Percentiles rank a stretch among this genome's conserved stretches.
These are phyloP conservation scores for Octomys mimax DNA, from an alignment of 2,797 vertebrate species.

Conservation along the genomic window DNA sequence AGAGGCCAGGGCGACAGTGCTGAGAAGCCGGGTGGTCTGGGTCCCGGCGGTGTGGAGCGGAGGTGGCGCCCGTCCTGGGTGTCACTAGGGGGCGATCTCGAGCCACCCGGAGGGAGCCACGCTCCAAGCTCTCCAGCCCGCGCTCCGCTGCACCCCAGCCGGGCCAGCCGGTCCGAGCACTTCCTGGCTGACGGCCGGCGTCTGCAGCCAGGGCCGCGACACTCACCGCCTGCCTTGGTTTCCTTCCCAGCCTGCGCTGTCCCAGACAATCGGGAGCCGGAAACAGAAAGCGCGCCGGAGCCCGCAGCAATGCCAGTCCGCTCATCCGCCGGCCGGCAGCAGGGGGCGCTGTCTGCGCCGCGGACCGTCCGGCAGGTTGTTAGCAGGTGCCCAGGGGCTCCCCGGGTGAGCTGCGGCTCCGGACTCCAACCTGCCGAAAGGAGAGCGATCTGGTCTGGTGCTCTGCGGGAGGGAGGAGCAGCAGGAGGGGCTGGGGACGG, in stretches of 20 bases:
- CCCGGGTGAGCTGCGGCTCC: too few relatives aligned
- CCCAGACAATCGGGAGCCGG: background rate
- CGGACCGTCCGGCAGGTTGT: background rate
- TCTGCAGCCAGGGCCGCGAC: background rate
- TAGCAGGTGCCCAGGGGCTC: background rate
- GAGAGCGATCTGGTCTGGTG: background rate
- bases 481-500: background rate
- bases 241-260: background rate
- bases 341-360: background rate
- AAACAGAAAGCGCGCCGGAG: background rate
- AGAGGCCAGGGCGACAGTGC: background rate
- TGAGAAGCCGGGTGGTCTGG: background rate
- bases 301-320: background rate
- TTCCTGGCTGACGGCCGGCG: background rate
- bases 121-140: background rate
- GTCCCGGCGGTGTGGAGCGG: fast-evolving
- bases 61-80: background rate
- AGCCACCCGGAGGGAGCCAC: background rate
- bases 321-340: background rate
- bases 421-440: background rate
- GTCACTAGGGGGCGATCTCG: constrained; percentile 64
- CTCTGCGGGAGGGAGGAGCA: background rate
- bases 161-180: background rate
- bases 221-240: background rate
- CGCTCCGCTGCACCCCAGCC: background rate